Base-by-base conservation (phyloP, 2,797 vertebrate genomes). In the Aldrovandia affinis region DNA sequence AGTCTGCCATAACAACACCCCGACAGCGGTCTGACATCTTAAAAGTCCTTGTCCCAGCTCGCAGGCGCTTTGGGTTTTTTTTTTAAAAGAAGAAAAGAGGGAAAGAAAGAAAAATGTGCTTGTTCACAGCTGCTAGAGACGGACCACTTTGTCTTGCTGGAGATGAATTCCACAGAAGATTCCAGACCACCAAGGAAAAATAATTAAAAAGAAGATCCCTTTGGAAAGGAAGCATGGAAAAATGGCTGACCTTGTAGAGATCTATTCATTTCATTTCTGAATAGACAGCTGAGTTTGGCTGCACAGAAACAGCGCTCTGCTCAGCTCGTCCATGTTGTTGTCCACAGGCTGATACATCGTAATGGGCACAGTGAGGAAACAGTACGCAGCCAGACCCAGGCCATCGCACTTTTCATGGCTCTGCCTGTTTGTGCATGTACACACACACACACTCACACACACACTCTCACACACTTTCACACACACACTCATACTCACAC, bases 121-220 rank as follows among this genome's bases (percentile, higher is more conserved):
- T 55, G 78, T 50, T 80, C 89, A 30, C 52, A 90, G 93, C 86
- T 86, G 91, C 92, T 92, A 89, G 92, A 90, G 92, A 95, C 93
- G 93, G 87, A 92, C 88, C 91, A 92, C 92, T 94, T 93, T 92
- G 92, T 91, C 91, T 93, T 90, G 86, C 94, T 93, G 92, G 94
- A 94, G 92, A 94, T 93, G 93, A 93, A 94, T 93, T 94, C 93
- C 94, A 92, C 91, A 89, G 89, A 89, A 93, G 91, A 92, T 93
- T 92, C 92, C 91, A 89, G 90, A 92, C 89, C 89, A 90, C 92
- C 90, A 90, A 42, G 92, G 88, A 89, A 57, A 47, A 92, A 87
- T 90, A 93, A 93, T 93, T 93, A 94, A 93, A 94, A 94, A 93
- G 93, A 93, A 94, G 94, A 94, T 92, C 90, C 89, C 86, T 79